Evolutionary conservation across 2,797 vertebrate species (phyloP).

Genomic region (Emys orbicularis): DNA sequence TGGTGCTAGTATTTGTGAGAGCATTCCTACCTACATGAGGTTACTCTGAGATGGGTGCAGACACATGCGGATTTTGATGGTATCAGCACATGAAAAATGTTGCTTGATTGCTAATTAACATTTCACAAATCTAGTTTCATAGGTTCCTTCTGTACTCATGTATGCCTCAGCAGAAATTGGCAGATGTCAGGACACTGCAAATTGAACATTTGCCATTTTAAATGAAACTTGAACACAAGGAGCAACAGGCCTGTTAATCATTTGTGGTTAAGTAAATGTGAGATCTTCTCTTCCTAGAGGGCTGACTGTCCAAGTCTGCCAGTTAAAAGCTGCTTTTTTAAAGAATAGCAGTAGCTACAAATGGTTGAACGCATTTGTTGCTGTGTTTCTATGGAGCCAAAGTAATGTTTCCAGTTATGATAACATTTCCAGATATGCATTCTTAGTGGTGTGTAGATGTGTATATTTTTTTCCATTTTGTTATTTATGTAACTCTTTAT

Average conservation of each 20-base stretch:
- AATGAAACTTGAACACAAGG: slow-evolving; percentile 51
- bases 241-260: not conserved
- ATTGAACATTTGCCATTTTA: slow-evolving; percentile 47
- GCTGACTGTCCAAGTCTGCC: not conserved
- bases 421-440: not conserved
- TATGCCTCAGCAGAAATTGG: not conserved
- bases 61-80: not conserved
- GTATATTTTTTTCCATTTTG: not conserved
- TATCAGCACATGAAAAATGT: not conserved
- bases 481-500: not conserved
- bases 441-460: not conserved
- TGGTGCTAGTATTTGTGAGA: not conserved
- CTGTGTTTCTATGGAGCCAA: not conserved
- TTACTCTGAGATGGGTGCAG: not conserved
- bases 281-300: slow-evolving; percentile 2
- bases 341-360: not conserved
- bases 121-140: not conserved
- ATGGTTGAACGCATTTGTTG: not conserved
- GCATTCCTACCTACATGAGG: not conserved
- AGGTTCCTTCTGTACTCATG: not conserved
- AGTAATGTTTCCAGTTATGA: not conserved
- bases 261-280: not conserved
- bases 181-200: slow-evolving; percentile 40
- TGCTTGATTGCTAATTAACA: not conserved
- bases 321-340: not conserved